phyloP scores from a whole-genome alignment of 92 coral and sea anemone species.

The Paramuricea clavata region DNA sequence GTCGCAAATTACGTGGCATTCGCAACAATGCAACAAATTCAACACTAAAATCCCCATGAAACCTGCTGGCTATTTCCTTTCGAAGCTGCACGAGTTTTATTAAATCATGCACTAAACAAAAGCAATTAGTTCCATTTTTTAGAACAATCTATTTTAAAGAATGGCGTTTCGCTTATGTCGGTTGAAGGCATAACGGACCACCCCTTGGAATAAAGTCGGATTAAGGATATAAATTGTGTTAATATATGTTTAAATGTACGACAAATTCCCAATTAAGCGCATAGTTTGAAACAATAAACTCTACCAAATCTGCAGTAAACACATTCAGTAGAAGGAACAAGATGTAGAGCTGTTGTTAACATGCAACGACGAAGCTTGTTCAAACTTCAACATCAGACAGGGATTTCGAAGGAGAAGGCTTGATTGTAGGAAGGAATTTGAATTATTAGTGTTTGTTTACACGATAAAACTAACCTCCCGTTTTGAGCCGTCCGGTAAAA shows the following conservation, averaged over 20 bases:
- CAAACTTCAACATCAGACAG: background rate
- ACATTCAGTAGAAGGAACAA: background rate
- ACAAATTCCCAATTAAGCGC: background rate
- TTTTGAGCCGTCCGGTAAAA: constrained; percentile 94
- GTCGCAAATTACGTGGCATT: constrained; percentile 23
- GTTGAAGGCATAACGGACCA: background rate
- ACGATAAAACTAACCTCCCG: constrained; percentile 79
- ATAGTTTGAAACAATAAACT: constrained; percentile 9
- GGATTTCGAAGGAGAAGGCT: background rate
- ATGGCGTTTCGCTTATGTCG: background rate
- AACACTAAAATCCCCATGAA: background rate
- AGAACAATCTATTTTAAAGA: background rate
- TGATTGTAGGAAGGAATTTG: background rate
- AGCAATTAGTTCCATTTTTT: background rate
- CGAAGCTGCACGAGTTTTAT: constrained; percentile 16
- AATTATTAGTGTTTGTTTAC: constrained; percentile 2
- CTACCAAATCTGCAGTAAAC: background rate
- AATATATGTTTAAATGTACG: background rate
- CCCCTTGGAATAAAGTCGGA: background rate
- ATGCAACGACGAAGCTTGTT: background rate
- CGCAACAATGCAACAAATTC: background rate
- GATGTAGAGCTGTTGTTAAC: background rate
- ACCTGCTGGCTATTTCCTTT: constrained; percentile 6
- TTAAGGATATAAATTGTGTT: background rate
- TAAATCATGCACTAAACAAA: constrained; percentile 10